Evolutionary conservation across 2,888 invertebrate genomes (phyloP).

Genomic region (Chloroclystis v-ata): DNA sequence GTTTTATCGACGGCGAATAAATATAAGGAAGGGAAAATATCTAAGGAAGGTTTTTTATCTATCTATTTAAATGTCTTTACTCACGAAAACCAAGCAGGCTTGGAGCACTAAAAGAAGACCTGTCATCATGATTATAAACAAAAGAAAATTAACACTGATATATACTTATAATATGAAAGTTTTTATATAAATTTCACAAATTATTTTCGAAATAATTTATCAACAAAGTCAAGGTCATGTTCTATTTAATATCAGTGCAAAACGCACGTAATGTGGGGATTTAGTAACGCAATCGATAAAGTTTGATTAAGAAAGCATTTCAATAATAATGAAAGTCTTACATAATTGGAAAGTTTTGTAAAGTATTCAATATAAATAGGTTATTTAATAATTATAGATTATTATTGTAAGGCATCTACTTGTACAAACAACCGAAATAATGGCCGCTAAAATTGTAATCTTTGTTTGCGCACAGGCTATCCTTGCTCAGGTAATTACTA

Average conservation of each 20-base stretch:
- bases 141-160: neutral
- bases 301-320: neutral
- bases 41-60: no score
- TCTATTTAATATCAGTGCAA: neutral
- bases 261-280: neutral
- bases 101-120: neutral
- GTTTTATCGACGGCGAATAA: no score
- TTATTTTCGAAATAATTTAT: neutral
- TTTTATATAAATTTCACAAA: neutral
- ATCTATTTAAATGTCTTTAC: no score
- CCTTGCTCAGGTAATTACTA: constrained; percentile 27
- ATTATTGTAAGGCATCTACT: neutral
- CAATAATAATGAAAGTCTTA: constrained; percentile 33
- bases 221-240: neutral
- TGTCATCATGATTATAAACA: neutral
- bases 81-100: neutral
- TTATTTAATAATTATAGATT: constrained; percentile 10
- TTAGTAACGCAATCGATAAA: neutral
- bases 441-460: constrained; percentile 10
- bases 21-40: no score
- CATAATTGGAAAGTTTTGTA: neutral
- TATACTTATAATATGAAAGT: neutral
- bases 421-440: neutral
- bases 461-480: constrained; percentile 21
- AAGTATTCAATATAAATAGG: neutral